phyloP scores from a whole-genome alignment of 1,140 invertebrate genomes.

The Drosophila sechellia region DNA sequence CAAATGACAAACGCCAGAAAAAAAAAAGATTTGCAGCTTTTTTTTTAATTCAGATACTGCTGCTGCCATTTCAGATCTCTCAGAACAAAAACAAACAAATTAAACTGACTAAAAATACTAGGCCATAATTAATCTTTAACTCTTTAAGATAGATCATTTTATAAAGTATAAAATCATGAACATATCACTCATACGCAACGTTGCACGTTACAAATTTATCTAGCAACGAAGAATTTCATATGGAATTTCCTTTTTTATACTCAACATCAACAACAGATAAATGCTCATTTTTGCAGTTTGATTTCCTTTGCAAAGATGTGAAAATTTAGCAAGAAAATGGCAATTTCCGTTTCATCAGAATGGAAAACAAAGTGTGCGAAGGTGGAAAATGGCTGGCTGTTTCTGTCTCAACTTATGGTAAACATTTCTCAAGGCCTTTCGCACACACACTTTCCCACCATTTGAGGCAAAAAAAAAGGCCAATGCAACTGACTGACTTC shows the following conservation, averaged over 20 bases:
- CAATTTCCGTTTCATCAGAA: constrained; percentile 70
- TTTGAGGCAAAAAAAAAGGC: constrained; percentile 8
- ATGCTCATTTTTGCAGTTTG: constrained; percentile 63
- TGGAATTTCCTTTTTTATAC: constrained; percentile 5
- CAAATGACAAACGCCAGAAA: constrained; percentile 37
- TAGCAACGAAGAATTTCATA: neutral
- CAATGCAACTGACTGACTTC: constrained; percentile 22
- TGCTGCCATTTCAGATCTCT: neutral
- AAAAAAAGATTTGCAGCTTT: constrained; percentile 1
- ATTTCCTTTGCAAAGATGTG: constrained; percentile 64
- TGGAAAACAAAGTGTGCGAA: constrained; percentile 15
- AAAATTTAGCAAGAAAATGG: constrained; percentile 59
- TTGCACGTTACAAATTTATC: constrained; percentile 1
- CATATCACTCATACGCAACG: constrained; percentile 3
- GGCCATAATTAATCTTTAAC: neutral
- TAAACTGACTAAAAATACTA: no score
- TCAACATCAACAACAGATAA: constrained; percentile 30
- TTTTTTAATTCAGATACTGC: constrained; percentile 1
- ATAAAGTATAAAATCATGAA: neutral
- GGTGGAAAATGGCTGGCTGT: constrained; percentile 11
- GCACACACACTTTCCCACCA: constrained; percentile 14
- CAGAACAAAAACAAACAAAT: neutral
- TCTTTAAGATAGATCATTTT: neutral
- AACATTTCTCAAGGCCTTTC: constrained; percentile 55
- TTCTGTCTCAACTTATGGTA: constrained; percentile 31